A percentile compares a stretch with the other conserved stretches of the same genome.
These are phyloP conservation scores for Hirudinaria manillensis DNA, from an alignment of 2,888 invertebrate genomes.

Conservation along the genomic window DNA sequence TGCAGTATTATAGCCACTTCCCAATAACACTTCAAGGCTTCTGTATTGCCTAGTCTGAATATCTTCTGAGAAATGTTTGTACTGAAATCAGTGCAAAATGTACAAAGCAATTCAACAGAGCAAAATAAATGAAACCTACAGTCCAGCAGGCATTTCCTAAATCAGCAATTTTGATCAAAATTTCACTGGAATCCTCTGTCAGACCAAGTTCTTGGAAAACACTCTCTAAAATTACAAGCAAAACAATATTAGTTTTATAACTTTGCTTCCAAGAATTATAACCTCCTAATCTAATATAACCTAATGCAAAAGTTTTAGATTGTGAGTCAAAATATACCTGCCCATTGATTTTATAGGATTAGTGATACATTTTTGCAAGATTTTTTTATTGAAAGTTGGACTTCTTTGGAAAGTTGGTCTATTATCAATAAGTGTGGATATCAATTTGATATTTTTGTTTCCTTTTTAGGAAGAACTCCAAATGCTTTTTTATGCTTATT, in stretches of 20 bases:
- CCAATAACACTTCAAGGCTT: conserved; percentile 87
- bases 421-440: too few species aligned
- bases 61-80: conserved; percentile 93
- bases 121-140: conserved; percentile 43
- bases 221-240: background rate
- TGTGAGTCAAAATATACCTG: too few species aligned
- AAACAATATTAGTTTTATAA: background rate
- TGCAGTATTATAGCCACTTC: conserved; percentile 90
- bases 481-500: too few species aligned
- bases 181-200: conserved; percentile 46
- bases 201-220: conserved; percentile 29
- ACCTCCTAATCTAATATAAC: too few species aligned
- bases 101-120: background rate
- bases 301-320: too few species aligned
- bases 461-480: too few species aligned
- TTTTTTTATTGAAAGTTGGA: too few species aligned
- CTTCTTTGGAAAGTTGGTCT: too few species aligned
- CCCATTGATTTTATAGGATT: too few species aligned
- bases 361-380: too few species aligned
- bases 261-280: too few species aligned
- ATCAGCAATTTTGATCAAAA: conserved; percentile 95
- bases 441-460: too few species aligned
- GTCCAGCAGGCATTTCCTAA: conserved; percentile 96
- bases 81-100: conserved; percentile 37
- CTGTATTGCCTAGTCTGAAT: conserved; percentile 97